Base-by-base conservation (phyloP, 2,113 vertebrate species). In the Climacteris rufus region DNA sequence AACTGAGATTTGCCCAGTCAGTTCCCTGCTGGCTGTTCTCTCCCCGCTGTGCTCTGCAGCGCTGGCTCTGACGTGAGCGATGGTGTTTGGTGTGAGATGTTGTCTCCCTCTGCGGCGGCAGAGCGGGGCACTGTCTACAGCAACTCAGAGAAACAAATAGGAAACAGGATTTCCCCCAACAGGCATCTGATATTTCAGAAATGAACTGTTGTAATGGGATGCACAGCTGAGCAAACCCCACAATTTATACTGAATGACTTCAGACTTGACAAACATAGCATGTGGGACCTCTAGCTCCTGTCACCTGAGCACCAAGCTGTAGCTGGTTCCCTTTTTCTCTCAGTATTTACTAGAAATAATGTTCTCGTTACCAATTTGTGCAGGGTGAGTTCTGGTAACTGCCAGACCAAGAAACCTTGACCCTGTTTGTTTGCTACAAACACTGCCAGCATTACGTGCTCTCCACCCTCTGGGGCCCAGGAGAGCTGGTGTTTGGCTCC, bases 121-220 rank as follows among this genome's bases (percentile, higher is more conserved):
- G 68, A 30, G 64, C 37, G 4, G 17, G 75, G 23, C 54, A 71
- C 81, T 54, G 45, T 53, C 50, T 57, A 12, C 63, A 64, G 57
- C 70, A 56, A 3, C 71, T 81, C 25, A 15, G 54, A 86, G 56
- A 56, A 85, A 72, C 45, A 87, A 94, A 61, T 54, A 86, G 91
- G 75, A 95, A 97, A 86, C 85, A 86, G 92, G 78, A 96, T 91
- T 96, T 96, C 81, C 91, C 72, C 50, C 78, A 56, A 39, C 20
- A 90, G 42, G 50, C 35, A 0, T 52, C 33, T 66, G 79, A 70
- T 69, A 95, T 91, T 96, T 86, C 75, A 88, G 78, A 91, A 69
- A 49, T 20, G 40, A 83, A 8, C 25, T 0, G 0, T 63, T 89
- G 47, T 84, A 71, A 84, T 0, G 33, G 57, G 76, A 90, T 66